Base-by-base conservation (phyloP, 2,888 invertebrate species). In the Lomographa bimaculata region DNA sequence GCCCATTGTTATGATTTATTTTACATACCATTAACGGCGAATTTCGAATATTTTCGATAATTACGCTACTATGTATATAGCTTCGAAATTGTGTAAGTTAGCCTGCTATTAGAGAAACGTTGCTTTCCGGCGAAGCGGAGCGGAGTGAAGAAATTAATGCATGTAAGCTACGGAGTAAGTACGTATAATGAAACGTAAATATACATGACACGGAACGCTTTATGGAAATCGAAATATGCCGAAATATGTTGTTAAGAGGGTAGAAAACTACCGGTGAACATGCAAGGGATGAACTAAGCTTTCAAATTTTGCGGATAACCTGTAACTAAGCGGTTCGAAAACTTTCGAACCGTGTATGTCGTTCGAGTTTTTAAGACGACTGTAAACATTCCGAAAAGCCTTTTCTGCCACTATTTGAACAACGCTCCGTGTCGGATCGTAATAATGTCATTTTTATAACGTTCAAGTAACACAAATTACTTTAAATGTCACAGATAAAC, bases 181-280 rank as follows among this genome's bases (percentile, higher is more conserved):
- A 71, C 68, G 57, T 71, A 68, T 76, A 79, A 79, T 78, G 76
- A 78, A 76, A 72, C 71, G 69, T 71, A 74, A 77, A 79, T 75
- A 79, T 80, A 84, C 77, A 85, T 84, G 79, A 83, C 79, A 82
- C 79, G 74, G 75, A 85, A 78, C 83, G 84, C 77, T 89, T 89
- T 87, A 89, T 87, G 86, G 86, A 87, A 89, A 89, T 87, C 89
- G 86, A 87, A 87, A 87, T 86, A 86, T 89, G 79, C 82, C 82
- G 80, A 87, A 89, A 87, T 86, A 89, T 87, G 87, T 83, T 86
- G 86, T 87, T 87, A 82, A 83, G 77, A 85, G 79, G 75, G 79
- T 70, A 76, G 76, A 80, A 86, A 89, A 89, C 86, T 87, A 82
- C 89, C 86, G 42, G 50, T 62, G 51, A 80, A 83, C 89, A 89